Evolutionary conservation across 2,797 vertebrate genomes (phyloP).

Genomic region (Peromyscus aztecus): DNA sequence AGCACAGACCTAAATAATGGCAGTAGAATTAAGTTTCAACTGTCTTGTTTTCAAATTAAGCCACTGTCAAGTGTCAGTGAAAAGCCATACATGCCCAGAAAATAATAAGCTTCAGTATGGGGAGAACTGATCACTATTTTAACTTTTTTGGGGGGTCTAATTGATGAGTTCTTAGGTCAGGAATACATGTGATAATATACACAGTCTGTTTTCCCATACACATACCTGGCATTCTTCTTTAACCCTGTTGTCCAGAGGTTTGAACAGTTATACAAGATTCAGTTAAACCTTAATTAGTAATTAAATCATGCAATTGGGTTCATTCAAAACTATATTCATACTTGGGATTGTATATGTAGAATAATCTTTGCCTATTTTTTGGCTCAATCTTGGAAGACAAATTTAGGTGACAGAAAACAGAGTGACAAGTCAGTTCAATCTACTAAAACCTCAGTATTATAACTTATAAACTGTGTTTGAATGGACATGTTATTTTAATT

Average conservation of each 20-base stretch:
- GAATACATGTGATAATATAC: background rate
- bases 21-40: background rate
- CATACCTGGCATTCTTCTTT: background rate
- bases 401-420: background rate
- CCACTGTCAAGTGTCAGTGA: background rate
- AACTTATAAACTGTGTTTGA: background rate
- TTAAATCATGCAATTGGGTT: background rate
- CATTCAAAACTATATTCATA: background rate
- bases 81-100: background rate
- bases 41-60: background rate
- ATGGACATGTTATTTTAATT: background rate
- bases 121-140: background rate
- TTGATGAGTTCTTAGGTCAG: background rate
- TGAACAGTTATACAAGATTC: background rate
- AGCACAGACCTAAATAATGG: background rate
- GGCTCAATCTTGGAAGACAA: background rate
- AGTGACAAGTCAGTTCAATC: background rate
- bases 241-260: background rate
- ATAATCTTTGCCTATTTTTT: background rate
- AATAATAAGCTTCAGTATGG: background rate
- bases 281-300: background rate
- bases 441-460: background rate
- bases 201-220: background rate
- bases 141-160: fast-evolving
- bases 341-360: background rate